A percentile compares a stretch with the other conserved stretches of the same genome.
phyloP scores from a whole-genome alignment of 2,797 vertebrate species.

The Eleutherodactylus coqui region DNA sequence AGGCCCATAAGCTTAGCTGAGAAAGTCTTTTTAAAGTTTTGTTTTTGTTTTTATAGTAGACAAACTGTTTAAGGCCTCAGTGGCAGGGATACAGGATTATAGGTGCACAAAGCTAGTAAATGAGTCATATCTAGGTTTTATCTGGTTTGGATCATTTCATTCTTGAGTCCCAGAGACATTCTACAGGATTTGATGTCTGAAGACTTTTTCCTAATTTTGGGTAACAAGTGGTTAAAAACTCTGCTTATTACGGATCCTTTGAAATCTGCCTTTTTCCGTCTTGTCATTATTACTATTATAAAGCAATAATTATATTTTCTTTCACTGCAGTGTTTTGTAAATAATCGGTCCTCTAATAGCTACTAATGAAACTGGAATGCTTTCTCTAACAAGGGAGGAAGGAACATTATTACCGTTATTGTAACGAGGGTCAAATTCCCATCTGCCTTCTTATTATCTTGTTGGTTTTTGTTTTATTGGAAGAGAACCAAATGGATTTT shows the following conservation, averaged over 20 bases:
- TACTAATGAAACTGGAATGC: constrained; percentile 42
- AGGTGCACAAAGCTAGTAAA: no score
- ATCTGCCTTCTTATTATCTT: constrained; percentile 45
- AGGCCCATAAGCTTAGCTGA: no score
- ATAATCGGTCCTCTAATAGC: constrained; percentile 29
- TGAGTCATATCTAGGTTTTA: no score
- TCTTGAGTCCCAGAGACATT: no score
- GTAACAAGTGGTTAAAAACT: not conserved
- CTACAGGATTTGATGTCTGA: not conserved
- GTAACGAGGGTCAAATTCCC: constrained; percentile 35
- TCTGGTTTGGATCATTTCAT: no score
- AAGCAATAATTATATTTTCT: constrained; percentile 21
- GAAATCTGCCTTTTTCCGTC: not conserved
- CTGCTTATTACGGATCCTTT: not conserved
- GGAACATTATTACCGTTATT: constrained; percentile 14
- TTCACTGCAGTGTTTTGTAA: constrained; percentile 26
- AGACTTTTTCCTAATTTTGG: not conserved
- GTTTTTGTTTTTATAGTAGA: no score
- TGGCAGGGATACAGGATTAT: no score
- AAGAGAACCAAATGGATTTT: constrained; percentile 44
- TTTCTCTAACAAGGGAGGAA: constrained; percentile 40
- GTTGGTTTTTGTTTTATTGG: constrained; percentile 38
- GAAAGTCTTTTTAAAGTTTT: no score
- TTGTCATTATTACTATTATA: constrained; percentile 2
- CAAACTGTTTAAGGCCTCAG: no score